phyloP scores from a whole-genome alignment of 2,888 invertebrate genomes.

The Gnatocerus cornutus region DNA sequence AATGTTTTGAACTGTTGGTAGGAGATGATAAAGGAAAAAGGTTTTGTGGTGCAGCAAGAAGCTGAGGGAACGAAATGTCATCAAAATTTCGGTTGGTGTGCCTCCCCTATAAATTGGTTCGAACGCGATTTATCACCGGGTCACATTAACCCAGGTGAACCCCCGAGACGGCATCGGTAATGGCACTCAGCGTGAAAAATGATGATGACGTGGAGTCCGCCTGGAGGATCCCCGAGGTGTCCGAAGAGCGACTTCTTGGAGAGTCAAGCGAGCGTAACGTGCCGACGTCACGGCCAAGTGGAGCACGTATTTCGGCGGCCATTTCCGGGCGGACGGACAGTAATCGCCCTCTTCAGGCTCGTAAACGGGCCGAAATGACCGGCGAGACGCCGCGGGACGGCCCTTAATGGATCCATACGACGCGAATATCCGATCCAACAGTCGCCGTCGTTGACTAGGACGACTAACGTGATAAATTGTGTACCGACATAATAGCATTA shows the following conservation, averaged over 20 bases:
- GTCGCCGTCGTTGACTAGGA: conserved; percentile 54
- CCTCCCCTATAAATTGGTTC: conserved; percentile 37
- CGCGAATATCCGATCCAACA: conserved; percentile 53
- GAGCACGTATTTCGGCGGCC: conserved; percentile 65
- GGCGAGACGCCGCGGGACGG: conserved; percentile 68
- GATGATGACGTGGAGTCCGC: conserved; percentile 69
- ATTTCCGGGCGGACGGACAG: conserved; percentile 69
- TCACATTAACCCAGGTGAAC: conserved; percentile 71
- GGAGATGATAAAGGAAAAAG: too few relatives aligned
- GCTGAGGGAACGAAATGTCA: conserved; percentile 12
- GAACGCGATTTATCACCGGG: conserved; percentile 69
- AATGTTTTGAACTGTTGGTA: too few relatives aligned
- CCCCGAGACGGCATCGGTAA: conserved; percentile 66
- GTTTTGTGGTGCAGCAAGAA: too few relatives aligned
- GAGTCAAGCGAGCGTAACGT: conserved; percentile 66
- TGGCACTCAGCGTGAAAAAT: conserved; percentile 70
- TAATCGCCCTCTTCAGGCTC: conserved; percentile 71
- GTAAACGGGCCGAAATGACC: conserved; percentile 70
- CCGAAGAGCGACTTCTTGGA: conserved; percentile 43
- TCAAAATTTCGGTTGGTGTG: conserved; percentile 19
- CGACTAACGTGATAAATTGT: conserved; percentile 70
- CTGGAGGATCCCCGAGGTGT: conserved; percentile 40
- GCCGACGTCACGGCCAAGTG: conserved; percentile 62
- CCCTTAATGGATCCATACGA: conserved; percentile 68
- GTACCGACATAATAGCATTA: conserved; percentile 70